Percentiles rank a stretch among this genome's conserved stretches.
These are phyloP conservation scores for Elysia crispata DNA, from an alignment of 2,888 invertebrate genomes.

Conservation along the genomic window DNA sequence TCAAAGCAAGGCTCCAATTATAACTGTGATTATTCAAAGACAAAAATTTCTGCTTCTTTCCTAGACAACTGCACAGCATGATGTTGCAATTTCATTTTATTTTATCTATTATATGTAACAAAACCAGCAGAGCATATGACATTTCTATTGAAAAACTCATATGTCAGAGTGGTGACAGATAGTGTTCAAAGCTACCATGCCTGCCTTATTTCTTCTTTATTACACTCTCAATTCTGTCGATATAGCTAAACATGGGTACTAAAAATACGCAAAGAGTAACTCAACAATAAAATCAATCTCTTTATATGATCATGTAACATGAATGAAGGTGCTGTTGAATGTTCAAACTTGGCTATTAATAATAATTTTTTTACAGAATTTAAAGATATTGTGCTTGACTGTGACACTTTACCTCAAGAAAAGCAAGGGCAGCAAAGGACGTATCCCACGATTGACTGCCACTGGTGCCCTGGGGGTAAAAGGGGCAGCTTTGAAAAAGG, in stretches of 20 bases:
- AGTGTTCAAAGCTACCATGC: background rate
- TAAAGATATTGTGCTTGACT: constrained; percentile 61
- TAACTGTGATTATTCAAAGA: no score
- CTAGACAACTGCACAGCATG: no score
- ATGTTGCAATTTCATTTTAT: no score
- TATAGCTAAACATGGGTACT: no score
- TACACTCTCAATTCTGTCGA: background rate
- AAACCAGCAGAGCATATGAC: no score
- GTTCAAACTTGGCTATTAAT: background rate
- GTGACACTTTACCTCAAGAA: constrained; percentile 64
- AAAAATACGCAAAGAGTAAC: no score
- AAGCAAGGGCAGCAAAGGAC: constrained; percentile 64
- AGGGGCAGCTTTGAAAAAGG: background rate
- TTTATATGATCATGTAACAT: background rate
- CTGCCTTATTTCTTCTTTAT: background rate
- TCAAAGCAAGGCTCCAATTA: no score
- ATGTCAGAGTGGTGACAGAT: no score
- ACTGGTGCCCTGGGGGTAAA: constrained; percentile 67
- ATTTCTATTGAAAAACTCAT: no score
- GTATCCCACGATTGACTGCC: constrained; percentile 75
- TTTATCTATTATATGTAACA: no score
- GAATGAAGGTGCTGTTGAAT: background rate
- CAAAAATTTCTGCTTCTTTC: no score
- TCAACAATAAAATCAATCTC: no score
- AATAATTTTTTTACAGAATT: constrained; percentile 27